Evolutionary conservation across 2,113 vertebrate genomes (phyloP).

Genomic region (Lampris incognitus): DNA sequence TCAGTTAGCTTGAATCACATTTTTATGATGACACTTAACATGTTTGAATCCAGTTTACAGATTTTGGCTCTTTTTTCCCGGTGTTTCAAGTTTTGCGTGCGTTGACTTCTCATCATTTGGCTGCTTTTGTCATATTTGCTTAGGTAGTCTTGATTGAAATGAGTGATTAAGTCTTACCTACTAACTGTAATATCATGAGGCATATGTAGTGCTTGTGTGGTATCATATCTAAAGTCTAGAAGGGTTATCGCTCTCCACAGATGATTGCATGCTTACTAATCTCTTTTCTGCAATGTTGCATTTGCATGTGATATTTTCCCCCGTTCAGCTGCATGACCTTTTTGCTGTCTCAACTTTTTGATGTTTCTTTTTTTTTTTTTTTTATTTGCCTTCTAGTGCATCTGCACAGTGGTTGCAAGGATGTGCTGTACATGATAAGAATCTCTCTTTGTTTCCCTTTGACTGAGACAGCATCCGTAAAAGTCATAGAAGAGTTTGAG

Average conservation of each 20-base stretch:
- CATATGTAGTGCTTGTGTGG: background rate
- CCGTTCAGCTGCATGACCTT: conserved; percentile 29
- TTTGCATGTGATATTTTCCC: conserved; percentile 41
- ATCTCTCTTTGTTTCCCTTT: no score
- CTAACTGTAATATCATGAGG: background rate
- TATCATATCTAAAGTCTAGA: conserved; percentile 16
- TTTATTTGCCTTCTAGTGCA: background rate
- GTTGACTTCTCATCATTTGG: background rate
- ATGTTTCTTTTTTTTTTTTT: no score
- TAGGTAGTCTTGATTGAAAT: background rate
- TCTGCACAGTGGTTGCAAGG: background rate
- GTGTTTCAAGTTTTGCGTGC: background rate
- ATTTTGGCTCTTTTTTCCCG: background rate
- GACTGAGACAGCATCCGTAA: no score
- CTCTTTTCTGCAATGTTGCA: conserved; percentile 32
- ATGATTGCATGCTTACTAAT: conserved; percentile 1
- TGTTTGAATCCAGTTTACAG: background rate
- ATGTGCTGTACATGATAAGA: background rate
- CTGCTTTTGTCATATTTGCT: conserved; percentile 25
- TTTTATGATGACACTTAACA: background rate
- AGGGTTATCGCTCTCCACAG: background rate
- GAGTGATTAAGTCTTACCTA: background rate
- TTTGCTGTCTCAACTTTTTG: background rate
- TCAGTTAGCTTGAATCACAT: background rate
- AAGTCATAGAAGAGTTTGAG: no score